phyloP scores from a whole-genome alignment of 2,797 vertebrate genomes.

The Poecilia wingei region DNA sequence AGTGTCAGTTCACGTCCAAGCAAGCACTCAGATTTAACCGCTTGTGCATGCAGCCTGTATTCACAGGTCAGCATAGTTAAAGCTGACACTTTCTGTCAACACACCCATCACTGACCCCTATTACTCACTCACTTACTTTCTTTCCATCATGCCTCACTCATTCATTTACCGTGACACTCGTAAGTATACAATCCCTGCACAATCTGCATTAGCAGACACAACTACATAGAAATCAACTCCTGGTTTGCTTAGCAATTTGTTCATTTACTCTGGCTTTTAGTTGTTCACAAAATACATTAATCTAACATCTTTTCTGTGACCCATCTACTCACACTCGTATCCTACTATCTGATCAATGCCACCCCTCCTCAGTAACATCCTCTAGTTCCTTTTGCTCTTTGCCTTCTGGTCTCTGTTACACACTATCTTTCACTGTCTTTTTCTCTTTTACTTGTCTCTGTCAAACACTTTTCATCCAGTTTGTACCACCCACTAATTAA shows the following conservation, averaged over 20 bases:
- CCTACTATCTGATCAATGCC: conserved; percentile 41
- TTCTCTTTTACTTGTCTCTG: conserved; percentile 30
- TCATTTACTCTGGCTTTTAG: conserved; percentile 48
- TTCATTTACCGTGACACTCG: conserved; percentile 36
- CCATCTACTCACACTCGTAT: conserved; percentile 49
- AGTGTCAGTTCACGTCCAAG: conserved; percentile 73
- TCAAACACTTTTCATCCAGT: conserved; percentile 41
- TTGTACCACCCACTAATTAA: conserved; percentile 60
- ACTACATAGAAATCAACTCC: conserved; percentile 37
- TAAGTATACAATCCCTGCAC: conserved; percentile 14
- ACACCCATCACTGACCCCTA: conserved; percentile 82
- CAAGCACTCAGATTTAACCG: conserved; percentile 76
- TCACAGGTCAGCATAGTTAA: conserved; percentile 79
- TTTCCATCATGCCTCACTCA: conserved; percentile 59
- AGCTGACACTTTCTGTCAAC: conserved; percentile 83
- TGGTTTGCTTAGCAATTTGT: conserved; percentile 63
- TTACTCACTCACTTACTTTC: conserved; percentile 79
- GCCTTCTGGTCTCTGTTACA: conserved; percentile 39
- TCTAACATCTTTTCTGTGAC: conserved; percentile 41
- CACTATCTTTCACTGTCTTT: conserved; percentile 21
- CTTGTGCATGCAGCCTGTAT: conserved; percentile 76
- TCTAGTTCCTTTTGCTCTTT: conserved; percentile 39
- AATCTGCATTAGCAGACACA: conserved; percentile 23
- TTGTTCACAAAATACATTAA: conserved; percentile 55
- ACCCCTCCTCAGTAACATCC: conserved; percentile 39